Conservation (phyloP, 2,113 vertebrate genomes). For the Nycticebus coucang region DNA sequence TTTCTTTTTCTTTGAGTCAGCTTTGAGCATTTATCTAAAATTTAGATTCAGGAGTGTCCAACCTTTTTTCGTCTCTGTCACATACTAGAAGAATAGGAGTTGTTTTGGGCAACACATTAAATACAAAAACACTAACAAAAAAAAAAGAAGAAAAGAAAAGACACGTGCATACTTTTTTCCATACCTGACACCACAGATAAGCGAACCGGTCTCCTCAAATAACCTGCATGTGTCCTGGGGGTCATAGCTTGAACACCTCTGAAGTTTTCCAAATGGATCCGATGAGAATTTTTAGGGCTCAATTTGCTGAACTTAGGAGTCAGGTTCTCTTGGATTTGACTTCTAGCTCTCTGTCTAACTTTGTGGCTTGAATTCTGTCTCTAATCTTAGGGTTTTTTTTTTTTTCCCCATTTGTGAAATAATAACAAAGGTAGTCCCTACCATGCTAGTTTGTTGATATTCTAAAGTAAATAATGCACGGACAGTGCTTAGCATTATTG, state of each 20-base stretch:
- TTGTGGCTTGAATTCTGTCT: background rate
- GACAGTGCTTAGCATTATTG: background rate
- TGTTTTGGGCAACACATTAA: no score
- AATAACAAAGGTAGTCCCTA: background rate
- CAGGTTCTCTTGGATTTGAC: background rate
- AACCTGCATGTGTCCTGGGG: no score
- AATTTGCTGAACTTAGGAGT: background rate
- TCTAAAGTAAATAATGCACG: background rate
- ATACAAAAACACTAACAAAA: no score
- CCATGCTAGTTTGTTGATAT: background rate
- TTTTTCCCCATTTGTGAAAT: background rate
- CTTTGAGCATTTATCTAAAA: background rate
- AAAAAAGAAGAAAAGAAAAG: no score
- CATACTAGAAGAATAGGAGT: no score
- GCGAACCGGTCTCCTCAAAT: no score
- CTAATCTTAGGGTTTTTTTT: background rate
- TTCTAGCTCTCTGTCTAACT: background rate
- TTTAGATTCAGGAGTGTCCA: no score
- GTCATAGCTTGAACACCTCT: no score
- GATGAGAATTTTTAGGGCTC: background rate
- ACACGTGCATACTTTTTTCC: no score
- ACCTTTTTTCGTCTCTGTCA: no score
- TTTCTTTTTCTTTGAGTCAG: background rate
- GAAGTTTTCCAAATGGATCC: background rate
- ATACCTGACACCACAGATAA: no score